These are phyloP conservation scores for Lagria hirta DNA, from an alignment of 2,888 invertebrate species.

Conservation along the genomic window DNA sequence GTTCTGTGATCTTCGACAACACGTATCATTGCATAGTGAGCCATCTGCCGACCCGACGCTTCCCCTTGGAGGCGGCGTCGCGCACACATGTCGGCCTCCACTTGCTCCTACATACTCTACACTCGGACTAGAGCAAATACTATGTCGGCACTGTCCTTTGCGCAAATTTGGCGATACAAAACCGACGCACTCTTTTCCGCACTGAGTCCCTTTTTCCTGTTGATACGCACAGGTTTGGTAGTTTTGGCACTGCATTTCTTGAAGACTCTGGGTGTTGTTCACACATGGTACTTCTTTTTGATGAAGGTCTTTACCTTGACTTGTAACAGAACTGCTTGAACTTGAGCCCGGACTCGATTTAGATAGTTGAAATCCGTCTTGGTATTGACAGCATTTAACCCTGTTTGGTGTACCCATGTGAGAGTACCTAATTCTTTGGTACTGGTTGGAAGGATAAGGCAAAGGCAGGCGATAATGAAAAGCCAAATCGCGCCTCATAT, in stretches of 20 bases:
- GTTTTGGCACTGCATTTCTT: slow-evolving; percentile 53
- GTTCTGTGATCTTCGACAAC: slow-evolving; percentile 47
- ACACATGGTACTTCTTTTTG: slow-evolving; percentile 36
- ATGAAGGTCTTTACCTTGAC: slow-evolving; percentile 43
- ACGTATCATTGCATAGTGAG: slow-evolving; percentile 45
- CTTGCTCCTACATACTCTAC: slow-evolving; percentile 66
- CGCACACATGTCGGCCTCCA: slow-evolving; percentile 60
- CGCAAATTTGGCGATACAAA: slow-evolving; percentile 45
- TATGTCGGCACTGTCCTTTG: slow-evolving; percentile 51
- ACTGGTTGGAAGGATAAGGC: slow-evolving; percentile 52
- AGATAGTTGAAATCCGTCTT: slow-evolving; percentile 48
- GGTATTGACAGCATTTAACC: slow-evolving; percentile 51
- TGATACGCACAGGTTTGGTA: slow-evolving; percentile 41
- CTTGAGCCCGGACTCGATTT: slow-evolving; percentile 57
- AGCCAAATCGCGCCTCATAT: slow-evolving; percentile 61
- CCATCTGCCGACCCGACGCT: slow-evolving; percentile 44
- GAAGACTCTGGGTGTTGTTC: slow-evolving; percentile 38
- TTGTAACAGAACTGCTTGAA: slow-evolving; percentile 55
- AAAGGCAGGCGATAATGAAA: slow-evolving; percentile 61
- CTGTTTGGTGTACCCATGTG: slow-evolving; percentile 49
- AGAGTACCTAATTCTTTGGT: slow-evolving; percentile 46
- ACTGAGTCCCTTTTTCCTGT: slow-evolving; percentile 54
- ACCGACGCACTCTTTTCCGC: slow-evolving; percentile 43
- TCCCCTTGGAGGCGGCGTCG: slow-evolving; percentile 51
- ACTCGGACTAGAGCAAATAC: slow-evolving; percentile 54